Percentiles rank a stretch among this genome's conserved stretches.
Evolutionary conservation across 2,797 vertebrate species (phyloP).

Genomic region (Apodemus agrarius): DNA sequence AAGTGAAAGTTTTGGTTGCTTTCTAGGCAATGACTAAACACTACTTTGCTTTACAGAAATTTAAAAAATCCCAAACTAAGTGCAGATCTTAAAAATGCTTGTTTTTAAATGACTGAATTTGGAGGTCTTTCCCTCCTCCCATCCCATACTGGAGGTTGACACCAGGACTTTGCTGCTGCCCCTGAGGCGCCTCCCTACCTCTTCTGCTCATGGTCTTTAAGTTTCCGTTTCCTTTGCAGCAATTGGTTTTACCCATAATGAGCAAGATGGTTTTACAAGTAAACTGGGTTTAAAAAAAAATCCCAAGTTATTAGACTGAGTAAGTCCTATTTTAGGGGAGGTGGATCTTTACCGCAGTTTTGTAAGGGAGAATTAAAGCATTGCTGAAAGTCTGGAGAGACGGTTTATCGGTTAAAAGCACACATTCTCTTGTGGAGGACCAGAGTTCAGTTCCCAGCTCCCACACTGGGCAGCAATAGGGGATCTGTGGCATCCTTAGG

Average conservation of each 20-base stretch:
- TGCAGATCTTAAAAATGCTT: background rate
- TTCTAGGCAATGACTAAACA: background rate
- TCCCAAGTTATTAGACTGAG: background rate
- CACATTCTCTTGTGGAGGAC: background rate
- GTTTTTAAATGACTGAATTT: background rate
- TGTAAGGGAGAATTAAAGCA: conserved; percentile 7
- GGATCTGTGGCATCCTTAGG: background rate
- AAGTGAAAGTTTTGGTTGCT: conserved; percentile 41
- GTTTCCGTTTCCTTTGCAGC: conserved; percentile 1
- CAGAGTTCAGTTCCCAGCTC: background rate
- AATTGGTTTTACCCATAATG: conserved; percentile 22
- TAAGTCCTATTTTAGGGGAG: background rate
- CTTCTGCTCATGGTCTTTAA: conserved; percentile 25
- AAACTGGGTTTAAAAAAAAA: background rate
- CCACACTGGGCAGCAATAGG: too few species aligned
- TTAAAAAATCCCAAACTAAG: conserved; percentile 24
- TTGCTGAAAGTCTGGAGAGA: background rate
- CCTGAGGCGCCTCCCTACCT: background rate
- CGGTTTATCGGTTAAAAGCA: background rate
- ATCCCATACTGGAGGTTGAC: background rate
- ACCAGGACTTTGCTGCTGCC: background rate
- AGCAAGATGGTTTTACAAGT: background rate
- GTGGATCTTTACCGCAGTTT: background rate
- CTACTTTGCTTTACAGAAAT: conserved; percentile 13
- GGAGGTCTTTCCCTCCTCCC: background rate